Evolutionary conservation across 1,140 invertebrate species (phyloP).

Genomic region (Sitophilus oryzae): DNA sequence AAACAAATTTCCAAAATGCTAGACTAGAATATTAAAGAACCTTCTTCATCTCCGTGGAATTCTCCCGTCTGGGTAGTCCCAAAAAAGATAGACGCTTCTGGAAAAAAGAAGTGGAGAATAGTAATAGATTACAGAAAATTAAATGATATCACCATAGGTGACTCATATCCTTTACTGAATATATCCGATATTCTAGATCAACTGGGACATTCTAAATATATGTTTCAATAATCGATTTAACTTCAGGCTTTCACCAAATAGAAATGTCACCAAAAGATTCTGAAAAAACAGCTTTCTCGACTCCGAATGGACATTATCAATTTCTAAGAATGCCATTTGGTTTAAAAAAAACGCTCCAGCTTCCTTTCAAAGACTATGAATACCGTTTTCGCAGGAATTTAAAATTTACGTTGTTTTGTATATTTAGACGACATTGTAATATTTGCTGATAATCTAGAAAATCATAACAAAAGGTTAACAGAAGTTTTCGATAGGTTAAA

Average conservation of each 20-base stretch:
- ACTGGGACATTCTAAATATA: constrained; percentile 40
- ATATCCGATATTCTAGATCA: constrained; percentile 47
- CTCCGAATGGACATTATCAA: constrained; percentile 35
- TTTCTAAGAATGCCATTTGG: constrained; percentile 39
- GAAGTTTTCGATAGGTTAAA: constrained; percentile 35
- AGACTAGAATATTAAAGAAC: constrained; percentile 40
- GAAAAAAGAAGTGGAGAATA: constrained; percentile 38
- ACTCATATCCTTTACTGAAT: constrained; percentile 48
- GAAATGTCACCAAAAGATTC: constrained; percentile 4
- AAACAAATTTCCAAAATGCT: constrained; percentile 43
- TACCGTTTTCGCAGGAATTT: constrained; percentile 36
- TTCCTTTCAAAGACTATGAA: constrained; percentile 41
- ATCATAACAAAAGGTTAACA: constrained; percentile 36
- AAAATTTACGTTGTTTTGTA: constrained; percentile 34
- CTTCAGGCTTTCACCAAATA: constrained; percentile 15
- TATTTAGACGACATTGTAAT: constrained; percentile 44
- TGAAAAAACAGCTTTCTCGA: constrained; percentile 43
- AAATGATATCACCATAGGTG: constrained; percentile 39
- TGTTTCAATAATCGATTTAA: constrained; percentile 42
- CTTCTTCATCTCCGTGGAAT: constrained; percentile 19
- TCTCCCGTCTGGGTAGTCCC: constrained; percentile 25
- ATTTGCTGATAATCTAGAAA: constrained; percentile 33
- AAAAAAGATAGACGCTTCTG: constrained; percentile 33
- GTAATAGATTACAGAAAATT: constrained; percentile 41
- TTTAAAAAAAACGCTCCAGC: constrained; percentile 34